Evolutionary conservation across 2,797 vertebrate genomes (phyloP).

Genomic region (Sphenodon punctatus): DNA sequence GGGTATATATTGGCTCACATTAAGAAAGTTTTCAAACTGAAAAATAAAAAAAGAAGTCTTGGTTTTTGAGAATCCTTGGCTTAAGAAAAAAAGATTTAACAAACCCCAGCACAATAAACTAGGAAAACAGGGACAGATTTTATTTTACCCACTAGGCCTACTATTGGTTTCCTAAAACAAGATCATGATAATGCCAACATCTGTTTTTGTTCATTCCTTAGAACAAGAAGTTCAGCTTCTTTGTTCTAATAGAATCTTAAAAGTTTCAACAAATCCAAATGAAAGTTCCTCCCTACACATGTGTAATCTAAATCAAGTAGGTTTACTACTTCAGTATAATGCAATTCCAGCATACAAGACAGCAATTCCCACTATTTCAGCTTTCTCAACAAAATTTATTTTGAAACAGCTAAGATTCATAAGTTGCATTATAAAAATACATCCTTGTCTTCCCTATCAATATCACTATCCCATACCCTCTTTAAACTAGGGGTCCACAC

Average conservation of each 20-base stretch:
- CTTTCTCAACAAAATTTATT: background rate
- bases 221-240: conserved; percentile 35
- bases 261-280: conserved; percentile 41
- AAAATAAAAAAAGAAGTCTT: too few species aligned
- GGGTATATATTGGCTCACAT: too few species aligned
- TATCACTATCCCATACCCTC: too few species aligned
- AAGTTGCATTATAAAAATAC: too few species aligned
- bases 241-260: too few species aligned
- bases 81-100: too few species aligned
- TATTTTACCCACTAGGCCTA: conserved; percentile 38
- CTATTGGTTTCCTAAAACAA: conserved; percentile 18
- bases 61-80: too few species aligned
- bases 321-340: conserved; percentile 49
- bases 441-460: too few species aligned
- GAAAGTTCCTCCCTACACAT: conserved; percentile 49
- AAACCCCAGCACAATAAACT: too few species aligned
- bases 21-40: too few species aligned
- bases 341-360: conserved; percentile 23
- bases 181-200: conserved; percentile 32
- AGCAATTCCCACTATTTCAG: conserved; percentile 12
- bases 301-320: conserved; percentile 37
- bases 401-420: background rate
- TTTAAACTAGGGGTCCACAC: background rate
- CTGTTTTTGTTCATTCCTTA: conserved; percentile 17
- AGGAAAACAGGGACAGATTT: conserved; percentile 13